phyloP scores from a whole-genome alignment of 1,140 invertebrate species.

The Adelges cooleyi region DNA sequence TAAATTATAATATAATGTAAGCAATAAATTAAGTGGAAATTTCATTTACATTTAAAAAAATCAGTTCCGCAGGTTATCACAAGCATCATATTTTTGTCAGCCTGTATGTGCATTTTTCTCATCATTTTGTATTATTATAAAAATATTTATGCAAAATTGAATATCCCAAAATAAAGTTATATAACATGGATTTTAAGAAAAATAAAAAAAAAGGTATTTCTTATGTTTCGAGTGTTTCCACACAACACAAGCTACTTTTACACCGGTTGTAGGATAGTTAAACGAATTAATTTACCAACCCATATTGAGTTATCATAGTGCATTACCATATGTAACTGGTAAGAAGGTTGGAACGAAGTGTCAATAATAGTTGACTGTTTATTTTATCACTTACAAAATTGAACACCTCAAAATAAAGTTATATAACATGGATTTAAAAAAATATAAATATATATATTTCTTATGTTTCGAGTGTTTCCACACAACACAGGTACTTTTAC shows the following conservation, averaged over 20 bases:
- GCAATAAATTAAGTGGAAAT: too few species aligned
- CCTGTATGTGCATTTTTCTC: neutral
- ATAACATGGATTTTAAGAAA: too few species aligned
- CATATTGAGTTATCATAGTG: neutral
- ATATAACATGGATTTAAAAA: too few species aligned
- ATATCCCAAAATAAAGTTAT: neutral
- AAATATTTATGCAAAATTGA: neutral
- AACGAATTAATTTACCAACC: slow-evolving; percentile 9
- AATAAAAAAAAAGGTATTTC: too few species aligned
- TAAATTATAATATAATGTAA: too few species aligned
- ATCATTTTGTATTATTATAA: neutral
- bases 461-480: slow-evolving; percentile 20
- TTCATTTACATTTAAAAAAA: too few species aligned
- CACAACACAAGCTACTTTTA: too few species aligned
- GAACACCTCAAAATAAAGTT: too few species aligned
- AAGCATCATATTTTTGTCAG: neutral
- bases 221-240: slow-evolving; percentile 28
- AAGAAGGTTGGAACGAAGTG: neutral
- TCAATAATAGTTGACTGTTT: too few species aligned
- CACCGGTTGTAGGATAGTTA: slow-evolving; percentile 9
- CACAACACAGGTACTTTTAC: neutral
- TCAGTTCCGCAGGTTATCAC: slow-evolving; percentile 16
- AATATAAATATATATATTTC: too few species aligned
- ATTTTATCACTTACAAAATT: too few species aligned
- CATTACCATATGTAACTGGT: neutral